Conservation (phyloP, 2,888 invertebrate genomes). For the Rhyacophila evoluta region DNA sequence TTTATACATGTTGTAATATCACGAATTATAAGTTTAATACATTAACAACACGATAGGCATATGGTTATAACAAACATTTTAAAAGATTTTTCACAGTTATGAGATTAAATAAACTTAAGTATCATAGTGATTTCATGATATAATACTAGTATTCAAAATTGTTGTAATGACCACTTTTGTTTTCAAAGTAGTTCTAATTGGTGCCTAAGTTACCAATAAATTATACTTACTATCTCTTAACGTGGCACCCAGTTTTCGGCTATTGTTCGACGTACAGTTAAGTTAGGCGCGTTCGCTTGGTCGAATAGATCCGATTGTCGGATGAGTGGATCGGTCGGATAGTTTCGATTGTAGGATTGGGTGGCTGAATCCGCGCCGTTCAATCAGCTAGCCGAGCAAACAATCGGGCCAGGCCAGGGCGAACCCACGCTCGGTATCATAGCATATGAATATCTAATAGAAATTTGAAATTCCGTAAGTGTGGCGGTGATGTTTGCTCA, state of each 20-base stretch:
- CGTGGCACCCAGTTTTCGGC: background rate
- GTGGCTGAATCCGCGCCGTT: slow-evolving; percentile 39
- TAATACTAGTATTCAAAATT: background rate
- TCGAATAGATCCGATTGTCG: slow-evolving; percentile 1
- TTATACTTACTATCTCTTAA: background rate
- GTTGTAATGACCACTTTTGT: too few species aligned
- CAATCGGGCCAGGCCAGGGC: background rate
- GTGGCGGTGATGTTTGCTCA: slow-evolving; percentile 67
- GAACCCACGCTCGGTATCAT: slow-evolving; percentile 38
- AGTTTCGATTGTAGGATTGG: slow-evolving; percentile 31
- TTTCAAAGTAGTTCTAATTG: too few species aligned
- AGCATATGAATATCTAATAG: slow-evolving; percentile 68
- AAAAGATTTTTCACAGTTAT: too few species aligned
- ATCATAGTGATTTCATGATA: background rate
- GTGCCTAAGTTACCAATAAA: too few species aligned
- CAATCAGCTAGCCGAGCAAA: slow-evolving; percentile 48
- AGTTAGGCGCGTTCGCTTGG: background rate
- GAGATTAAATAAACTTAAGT: too few species aligned
- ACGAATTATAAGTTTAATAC: too few species aligned
- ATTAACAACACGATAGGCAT: too few species aligned
- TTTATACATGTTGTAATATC: too few species aligned
- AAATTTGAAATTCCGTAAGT: slow-evolving; percentile 69
- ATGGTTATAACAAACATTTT: too few species aligned
- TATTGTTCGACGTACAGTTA: background rate
- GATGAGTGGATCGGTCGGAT: slow-evolving; percentile 20